Evolutionary conservation across 2,113 vertebrate species (phyloP).

Genomic region (Monarcha castaneiventris): DNA sequence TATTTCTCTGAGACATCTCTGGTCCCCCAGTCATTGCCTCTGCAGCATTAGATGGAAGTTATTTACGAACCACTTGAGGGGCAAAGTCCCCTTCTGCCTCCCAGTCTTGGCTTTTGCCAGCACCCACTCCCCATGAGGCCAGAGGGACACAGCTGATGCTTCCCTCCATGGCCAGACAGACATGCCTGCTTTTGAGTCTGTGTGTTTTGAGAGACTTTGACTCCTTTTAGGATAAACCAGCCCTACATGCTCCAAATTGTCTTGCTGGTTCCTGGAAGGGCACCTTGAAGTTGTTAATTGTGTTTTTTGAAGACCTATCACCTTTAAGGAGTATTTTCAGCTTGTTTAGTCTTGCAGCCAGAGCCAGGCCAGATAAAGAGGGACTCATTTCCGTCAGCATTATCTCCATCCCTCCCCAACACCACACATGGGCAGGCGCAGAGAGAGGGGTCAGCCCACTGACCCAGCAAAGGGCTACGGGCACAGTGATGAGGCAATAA

Average conservation of each 20-base stretch:
- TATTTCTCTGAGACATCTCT: background rate
- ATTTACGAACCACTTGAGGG: rapidly evolving
- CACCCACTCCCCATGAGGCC: rapidly evolving
- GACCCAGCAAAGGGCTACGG: background rate
- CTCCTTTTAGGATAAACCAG: background rate
- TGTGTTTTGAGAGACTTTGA: background rate
- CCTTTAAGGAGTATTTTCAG: background rate
- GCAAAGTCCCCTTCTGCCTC: background rate
- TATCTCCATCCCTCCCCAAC: background rate
- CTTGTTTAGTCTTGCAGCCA: background rate
- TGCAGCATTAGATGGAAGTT: background rate
- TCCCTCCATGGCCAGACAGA: background rate
- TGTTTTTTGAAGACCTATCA: background rate
- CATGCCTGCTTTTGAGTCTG: background rate
- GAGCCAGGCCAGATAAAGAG: background rate
- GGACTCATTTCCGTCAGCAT: background rate
- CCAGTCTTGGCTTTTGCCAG: background rate
- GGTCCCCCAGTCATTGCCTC: background rate
- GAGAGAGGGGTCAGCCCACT: background rate
- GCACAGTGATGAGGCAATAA: background rate
- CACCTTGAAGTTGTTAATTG: background rate
- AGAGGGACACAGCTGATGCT: background rate
- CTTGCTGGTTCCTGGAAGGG: background rate
- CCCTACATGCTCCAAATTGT: rapidly evolving
- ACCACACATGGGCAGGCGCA: background rate